Percentiles rank a stretch among this genome's conserved stretches.
phyloP scores from a whole-genome alignment of 1,140 invertebrate genomes.

The Bicyclus anynana region DNA sequence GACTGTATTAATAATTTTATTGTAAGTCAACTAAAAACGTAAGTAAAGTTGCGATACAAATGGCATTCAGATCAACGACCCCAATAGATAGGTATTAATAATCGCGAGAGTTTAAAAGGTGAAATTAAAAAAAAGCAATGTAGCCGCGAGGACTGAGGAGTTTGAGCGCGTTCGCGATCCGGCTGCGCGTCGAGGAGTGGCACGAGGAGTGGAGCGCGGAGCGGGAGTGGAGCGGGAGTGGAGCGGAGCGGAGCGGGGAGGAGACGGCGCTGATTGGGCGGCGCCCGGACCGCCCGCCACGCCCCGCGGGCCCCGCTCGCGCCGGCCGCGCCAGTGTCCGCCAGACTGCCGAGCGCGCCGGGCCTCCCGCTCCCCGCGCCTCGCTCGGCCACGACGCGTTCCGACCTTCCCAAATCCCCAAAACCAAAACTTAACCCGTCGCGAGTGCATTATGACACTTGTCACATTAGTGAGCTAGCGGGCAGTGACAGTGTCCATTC shows the following conservation, averaged over 20 bases:
- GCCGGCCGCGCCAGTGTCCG: constrained; percentile 66
- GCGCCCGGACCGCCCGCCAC: constrained; percentile 39
- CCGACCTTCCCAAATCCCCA: constrained; percentile 32
- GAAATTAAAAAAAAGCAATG: constrained; percentile 1
- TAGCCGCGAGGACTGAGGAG: constrained; percentile 7
- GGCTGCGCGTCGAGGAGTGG: constrained; percentile 30
- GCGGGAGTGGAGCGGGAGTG: constrained; percentile 22
- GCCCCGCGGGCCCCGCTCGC: constrained; percentile 50
- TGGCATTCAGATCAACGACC: no score
- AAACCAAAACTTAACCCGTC: constrained; percentile 43
- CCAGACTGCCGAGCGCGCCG: constrained; percentile 75
- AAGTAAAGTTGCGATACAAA: no score
- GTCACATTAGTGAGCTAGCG: constrained; percentile 75
- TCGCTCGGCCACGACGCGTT: constrained; percentile 65
- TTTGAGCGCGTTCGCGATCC: constrained; percentile 20
- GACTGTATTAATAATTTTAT: no score
- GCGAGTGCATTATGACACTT: constrained; percentile 76
- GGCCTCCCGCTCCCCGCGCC: constrained; percentile 71
- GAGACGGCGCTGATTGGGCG: constrained; percentile 39
- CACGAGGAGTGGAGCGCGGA: constrained; percentile 22
- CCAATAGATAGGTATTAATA: background rate
- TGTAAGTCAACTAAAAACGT: no score
- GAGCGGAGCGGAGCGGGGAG: constrained; percentile 22
- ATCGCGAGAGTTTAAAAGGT: background rate
- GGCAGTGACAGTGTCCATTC: constrained; percentile 66